Conservation (phyloP, 2,888 invertebrate species). For the Heliothis peltigera region DNA sequence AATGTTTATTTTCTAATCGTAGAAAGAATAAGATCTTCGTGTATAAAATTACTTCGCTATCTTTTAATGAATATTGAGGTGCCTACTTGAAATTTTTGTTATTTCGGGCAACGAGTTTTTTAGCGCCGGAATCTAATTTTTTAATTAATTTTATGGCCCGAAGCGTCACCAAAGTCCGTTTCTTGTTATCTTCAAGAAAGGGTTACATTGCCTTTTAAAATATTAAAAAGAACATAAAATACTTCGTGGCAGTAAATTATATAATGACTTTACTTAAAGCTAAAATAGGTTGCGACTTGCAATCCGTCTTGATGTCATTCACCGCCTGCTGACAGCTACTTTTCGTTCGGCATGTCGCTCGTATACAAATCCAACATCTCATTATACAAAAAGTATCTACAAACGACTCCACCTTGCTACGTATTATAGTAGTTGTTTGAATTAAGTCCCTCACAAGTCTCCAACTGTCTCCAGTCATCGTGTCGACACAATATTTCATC, state of each 20-base stretch:
- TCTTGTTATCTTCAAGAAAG: constrained; percentile 30
- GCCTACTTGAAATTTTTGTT: constrained; percentile 44
- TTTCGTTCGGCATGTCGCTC: constrained; percentile 37
- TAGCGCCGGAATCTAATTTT: constrained; percentile 41
- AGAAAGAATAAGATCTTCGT: constrained; percentile 71
- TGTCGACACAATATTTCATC: constrained; percentile 81
- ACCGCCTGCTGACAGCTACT: constrained; percentile 27
- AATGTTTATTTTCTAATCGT: constrained; percentile 82
- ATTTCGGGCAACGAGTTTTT: constrained; percentile 30
- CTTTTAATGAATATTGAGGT: constrained; percentile 50
- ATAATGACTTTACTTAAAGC: constrained; percentile 16
- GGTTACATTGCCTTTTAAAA: constrained; percentile 22
- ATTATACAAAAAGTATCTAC: constrained; percentile 38
- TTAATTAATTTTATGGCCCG: constrained; percentile 44
- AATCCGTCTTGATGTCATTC: constrained; percentile 40
- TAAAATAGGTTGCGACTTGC: constrained; percentile 35
- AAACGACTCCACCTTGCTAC: constrained; percentile 39
- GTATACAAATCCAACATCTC: constrained; percentile 51
- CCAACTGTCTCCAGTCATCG: constrained; percentile 62
- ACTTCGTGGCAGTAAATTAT: constrained; percentile 15
- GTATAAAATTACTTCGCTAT: constrained; percentile 54
- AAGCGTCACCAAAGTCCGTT: constrained; percentile 23
- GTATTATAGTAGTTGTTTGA: constrained; percentile 61
- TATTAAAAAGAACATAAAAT: constrained; percentile 35
- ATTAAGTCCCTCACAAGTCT: constrained; percentile 62